Conservation (phyloP, 1,140 invertebrate genomes). For the Pararge aegeria region DNA sequence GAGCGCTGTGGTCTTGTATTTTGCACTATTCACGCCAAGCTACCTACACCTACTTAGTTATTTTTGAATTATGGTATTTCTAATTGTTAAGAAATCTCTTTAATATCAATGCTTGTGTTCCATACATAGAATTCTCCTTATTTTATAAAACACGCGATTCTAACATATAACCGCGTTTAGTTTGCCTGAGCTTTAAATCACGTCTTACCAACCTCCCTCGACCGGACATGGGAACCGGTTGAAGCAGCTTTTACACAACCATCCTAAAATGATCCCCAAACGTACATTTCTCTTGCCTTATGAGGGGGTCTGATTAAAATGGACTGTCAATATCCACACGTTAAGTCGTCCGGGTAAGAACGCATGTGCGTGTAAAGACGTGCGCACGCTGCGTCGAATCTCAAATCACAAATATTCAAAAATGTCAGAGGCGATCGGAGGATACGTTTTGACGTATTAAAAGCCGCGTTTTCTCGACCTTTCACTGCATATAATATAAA, state of each 20-base stretch:
- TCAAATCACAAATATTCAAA: slow-evolving; percentile 23
- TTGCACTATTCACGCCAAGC: too few relatives aligned
- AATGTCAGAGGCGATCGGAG: slow-evolving; percentile 2
- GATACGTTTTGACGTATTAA: background rate
- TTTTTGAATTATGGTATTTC: too few relatives aligned
- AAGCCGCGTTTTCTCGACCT: background rate
- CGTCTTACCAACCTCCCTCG: slow-evolving; percentile 41
- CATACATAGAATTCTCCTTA: too few relatives aligned
- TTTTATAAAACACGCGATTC: background rate
- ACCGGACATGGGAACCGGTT: slow-evolving; percentile 52
- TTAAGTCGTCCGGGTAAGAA: slow-evolving; percentile 16
- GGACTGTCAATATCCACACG: slow-evolving; percentile 20
- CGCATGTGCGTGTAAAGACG: slow-evolving; percentile 30
- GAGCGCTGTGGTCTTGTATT: too few relatives aligned
- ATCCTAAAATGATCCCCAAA: slow-evolving; percentile 22
- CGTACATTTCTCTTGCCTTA: background rate
- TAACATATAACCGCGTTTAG: background rate
- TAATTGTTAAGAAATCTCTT: too few relatives aligned
- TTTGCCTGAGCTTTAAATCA: slow-evolving; percentile 11
- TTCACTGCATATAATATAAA: background rate
- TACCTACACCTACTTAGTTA: too few relatives aligned
- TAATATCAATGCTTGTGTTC: too few relatives aligned
- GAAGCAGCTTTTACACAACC: slow-evolving; percentile 34
- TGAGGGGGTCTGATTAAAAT: slow-evolving; percentile 28
- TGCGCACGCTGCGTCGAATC: slow-evolving; percentile 20